Evolutionary conservation across 2,888 invertebrate species (phyloP), one percentile per base, ranked within the genome.

Genomic region (Pseudococcus longispinus): DNA sequence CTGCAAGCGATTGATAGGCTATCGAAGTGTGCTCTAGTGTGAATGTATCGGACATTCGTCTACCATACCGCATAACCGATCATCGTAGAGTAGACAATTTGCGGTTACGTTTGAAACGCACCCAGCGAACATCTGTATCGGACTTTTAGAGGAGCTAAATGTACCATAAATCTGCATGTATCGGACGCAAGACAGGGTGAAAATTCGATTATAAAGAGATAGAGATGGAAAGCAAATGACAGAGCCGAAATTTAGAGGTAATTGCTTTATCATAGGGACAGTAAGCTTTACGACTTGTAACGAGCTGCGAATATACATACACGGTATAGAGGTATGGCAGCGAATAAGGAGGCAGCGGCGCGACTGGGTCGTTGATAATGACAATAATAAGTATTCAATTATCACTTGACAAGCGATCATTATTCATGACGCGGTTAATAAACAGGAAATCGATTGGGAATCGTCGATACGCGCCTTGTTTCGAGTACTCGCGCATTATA

Each of bases 381-480:
- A 74, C 74, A 74, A 74, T 74, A 74, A 74, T 74, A 74, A 74
- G 74, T 74, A 74, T 74, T 74, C 74, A 74, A 74, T 74, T 32
- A 74, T 74, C 74, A 74, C 74, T 74, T 74, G 74, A 74, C 74
- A 9, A 74, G 32, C 74, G 74, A 74, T 74, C 74, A 74, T 74
- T 74, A 74, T 74, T 74, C 74, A 74, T 18, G 74, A 74, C 74
- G 74, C 74, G 37, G 37, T 74, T 37, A 74, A 74, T 74, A 74
- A 74, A 74, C 74, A 74, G 74, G 74, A 74, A 74, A 74, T 74
- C 74, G 74, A 74, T 74, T 74, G 74, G 74, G 74, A 74, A 37
- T 74, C n/a, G 74, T 32, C 37, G 37, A 74, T 74, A 74, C 32
- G 74, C 32, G 74, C 29, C n/a, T 11, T n/a, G 74, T 29, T 74